Conservation (phyloP, 2,113 vertebrate genomes). For the Ailurus styani region DNA sequence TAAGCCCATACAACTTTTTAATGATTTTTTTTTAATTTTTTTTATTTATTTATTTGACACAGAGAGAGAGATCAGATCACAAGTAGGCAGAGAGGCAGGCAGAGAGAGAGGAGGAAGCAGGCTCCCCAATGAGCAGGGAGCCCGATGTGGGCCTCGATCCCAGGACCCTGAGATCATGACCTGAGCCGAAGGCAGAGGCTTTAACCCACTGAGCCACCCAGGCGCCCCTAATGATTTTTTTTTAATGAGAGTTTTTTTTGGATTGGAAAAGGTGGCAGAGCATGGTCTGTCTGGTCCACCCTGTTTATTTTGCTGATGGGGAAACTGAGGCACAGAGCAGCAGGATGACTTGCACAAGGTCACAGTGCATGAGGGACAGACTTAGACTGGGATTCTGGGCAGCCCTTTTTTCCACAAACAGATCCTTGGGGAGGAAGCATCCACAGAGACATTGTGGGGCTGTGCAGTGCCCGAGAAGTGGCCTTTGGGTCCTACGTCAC, state of each 20-base stretch:
- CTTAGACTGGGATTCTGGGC: neutral
- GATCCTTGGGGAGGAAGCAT: neutral
- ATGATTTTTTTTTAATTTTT: neutral
- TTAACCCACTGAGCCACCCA: too few relatives aligned
- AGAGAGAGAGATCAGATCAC: too few relatives aligned
- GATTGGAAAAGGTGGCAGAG: neutral
- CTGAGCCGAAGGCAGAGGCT: too few relatives aligned
- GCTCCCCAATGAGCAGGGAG: too few relatives aligned
- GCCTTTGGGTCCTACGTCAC: neutral
- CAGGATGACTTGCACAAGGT: neutral
- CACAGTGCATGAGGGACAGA: rapidly evolving
- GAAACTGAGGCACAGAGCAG: neutral
- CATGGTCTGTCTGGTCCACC: neutral
- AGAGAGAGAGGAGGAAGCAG: too few relatives aligned
- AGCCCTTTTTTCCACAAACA: neutral
- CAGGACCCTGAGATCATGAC: too few relatives aligned
- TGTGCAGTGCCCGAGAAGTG: rapidly evolving
- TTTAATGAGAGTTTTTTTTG: neutral
- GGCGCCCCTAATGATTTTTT: neutral
- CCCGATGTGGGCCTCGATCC: too few relatives aligned
- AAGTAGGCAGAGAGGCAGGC: too few relatives aligned
- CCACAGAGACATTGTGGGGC: rapidly evolving
- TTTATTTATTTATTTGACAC: too few relatives aligned
- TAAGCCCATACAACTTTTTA: neutral
- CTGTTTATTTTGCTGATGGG: neutral